These are phyloP conservation scores for Acestrorhynchus altus DNA, from an alignment of 2,797 vertebrate genomes.

Conservation along the genomic window DNA sequence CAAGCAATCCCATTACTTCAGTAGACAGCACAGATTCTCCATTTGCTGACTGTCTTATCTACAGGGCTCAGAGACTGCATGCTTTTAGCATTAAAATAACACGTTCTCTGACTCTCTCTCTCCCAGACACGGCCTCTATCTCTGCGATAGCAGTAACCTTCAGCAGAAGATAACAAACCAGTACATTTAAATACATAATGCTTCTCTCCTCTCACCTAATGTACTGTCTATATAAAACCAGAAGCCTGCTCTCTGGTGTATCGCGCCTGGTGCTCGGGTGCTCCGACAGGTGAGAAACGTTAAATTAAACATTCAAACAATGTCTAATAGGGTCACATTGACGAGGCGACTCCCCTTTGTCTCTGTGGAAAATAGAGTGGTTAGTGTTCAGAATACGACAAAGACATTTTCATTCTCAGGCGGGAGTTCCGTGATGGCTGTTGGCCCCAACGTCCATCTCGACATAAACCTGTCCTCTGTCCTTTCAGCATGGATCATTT, in stretches of 20 bases:
- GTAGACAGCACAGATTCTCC: constrained; percentile 20
- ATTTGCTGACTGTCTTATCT: constrained; percentile 21
- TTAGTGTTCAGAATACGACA: neutral
- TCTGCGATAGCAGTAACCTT: constrained; percentile 14
- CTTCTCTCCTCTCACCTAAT: neutral
- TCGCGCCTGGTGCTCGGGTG: neutral
- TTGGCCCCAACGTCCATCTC: too few relatives aligned
- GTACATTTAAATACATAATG: neutral
- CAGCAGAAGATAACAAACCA: neutral
- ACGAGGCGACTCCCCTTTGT: constrained; percentile 17
- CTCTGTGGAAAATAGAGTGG: neutral
- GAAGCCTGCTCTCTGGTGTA: neutral
- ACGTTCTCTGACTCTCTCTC: constrained; percentile 12
- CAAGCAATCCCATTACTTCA: constrained; percentile 46
- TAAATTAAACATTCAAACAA: constrained; percentile 9
- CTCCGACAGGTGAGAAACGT: constrained; percentile 27
- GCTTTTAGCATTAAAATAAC: constrained; percentile 49
- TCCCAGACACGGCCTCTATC: neutral
- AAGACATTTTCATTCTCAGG: neutral
- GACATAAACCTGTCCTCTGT: too few relatives aligned
- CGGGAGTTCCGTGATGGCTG: neutral
- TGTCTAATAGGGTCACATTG: constrained; percentile 13
- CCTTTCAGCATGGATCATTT: too few relatives aligned
- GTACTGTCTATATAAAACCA: neutral
- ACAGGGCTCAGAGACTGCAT: neutral